These are phyloP conservation scores for Drosophila micromelanica DNA, from an alignment of 1,140 invertebrate genomes.

Conservation along the genomic window DNA sequence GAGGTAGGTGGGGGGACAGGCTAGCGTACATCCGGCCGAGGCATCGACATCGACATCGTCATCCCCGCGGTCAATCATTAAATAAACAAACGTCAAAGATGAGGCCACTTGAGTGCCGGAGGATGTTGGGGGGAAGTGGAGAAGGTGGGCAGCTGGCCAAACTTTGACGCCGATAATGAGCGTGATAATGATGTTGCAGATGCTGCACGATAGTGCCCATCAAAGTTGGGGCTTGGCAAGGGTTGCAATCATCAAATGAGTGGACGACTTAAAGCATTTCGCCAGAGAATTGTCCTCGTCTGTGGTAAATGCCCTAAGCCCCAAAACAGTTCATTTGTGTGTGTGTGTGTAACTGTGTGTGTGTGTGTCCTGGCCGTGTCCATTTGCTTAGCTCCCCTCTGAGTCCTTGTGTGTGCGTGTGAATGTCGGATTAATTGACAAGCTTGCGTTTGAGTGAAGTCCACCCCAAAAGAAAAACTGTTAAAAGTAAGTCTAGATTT, in stretches of 20 bases:
- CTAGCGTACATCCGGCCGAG: no score
- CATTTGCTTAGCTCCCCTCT: background rate
- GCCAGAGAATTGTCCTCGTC: background rate
- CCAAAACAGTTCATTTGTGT: background rate
- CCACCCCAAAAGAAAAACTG: background rate
- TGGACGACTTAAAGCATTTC: no score
- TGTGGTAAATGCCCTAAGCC: background rate
- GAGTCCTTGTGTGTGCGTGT: background rate
- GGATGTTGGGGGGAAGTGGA: conserved; percentile 7
- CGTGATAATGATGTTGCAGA: conserved; percentile 5
- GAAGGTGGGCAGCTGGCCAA: conserved; percentile 10
- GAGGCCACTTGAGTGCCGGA: conserved; percentile 25
- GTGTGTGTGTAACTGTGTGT: background rate
- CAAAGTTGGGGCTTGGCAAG: background rate
- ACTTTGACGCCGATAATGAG: conserved; percentile 11
- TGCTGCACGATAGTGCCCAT: background rate
- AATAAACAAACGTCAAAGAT: conserved; percentile 41
- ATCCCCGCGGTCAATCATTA: conserved; percentile 35
- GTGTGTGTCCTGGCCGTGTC: conserved; percentile 3
- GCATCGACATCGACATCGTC: no score
- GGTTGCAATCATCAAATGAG: no score
- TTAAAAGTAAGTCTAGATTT: conserved; percentile 3
- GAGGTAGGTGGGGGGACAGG: no score
- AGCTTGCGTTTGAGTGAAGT: background rate
- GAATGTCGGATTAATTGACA: conserved; percentile 1